Percentiles rank a stretch among this genome's conserved stretches.
Conservation (phyloP, 37 sponge, comb jelly and placozoan genomes). For the Chondrilla cf. caribensis region DNA sequence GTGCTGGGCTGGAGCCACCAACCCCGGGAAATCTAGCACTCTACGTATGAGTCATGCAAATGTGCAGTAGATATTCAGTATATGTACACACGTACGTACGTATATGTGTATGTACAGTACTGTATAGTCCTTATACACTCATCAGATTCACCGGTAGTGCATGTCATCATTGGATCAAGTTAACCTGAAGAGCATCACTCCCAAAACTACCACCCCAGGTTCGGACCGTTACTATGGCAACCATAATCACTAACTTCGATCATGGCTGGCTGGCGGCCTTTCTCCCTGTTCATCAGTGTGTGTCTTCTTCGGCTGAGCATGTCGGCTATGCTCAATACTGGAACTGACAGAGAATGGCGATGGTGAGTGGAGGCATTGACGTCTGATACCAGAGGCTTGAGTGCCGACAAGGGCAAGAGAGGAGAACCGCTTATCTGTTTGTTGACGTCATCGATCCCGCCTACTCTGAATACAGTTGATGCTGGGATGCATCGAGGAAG, state of each 20-base stretch:
- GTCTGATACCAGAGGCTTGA: not conserved
- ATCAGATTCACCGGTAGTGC: not conserved
- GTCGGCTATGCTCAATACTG: not conserved
- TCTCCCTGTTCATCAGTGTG: not conserved
- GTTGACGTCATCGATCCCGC: slow-evolving; percentile 28
- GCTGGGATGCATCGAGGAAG: slow-evolving; percentile 17
- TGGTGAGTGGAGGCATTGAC: not conserved
- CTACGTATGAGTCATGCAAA: slow-evolving; percentile 40
- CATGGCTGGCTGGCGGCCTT: not conserved
- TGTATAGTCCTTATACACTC: not conserved
- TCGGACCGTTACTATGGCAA: no score
- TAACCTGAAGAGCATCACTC: no score
- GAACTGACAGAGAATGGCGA: not conserved
- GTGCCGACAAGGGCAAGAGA: not conserved
- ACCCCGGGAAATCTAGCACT: slow-evolving; percentile 80
- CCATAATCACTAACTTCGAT: slow-evolving; percentile 20
- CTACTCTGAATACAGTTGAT: slow-evolving; percentile 20
- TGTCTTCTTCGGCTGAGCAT: not conserved
- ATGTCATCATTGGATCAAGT: not conserved
- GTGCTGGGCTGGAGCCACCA: slow-evolving; percentile 41
- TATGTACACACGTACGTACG: no score
- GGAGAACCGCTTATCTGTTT: slow-evolving; percentile 30
- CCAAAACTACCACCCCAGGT: no score
- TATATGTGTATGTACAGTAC: no score
- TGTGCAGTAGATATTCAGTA: no score